Base-by-base conservation (phyloP, 2,797 vertebrate species). In the Scleropages formosus region DNA sequence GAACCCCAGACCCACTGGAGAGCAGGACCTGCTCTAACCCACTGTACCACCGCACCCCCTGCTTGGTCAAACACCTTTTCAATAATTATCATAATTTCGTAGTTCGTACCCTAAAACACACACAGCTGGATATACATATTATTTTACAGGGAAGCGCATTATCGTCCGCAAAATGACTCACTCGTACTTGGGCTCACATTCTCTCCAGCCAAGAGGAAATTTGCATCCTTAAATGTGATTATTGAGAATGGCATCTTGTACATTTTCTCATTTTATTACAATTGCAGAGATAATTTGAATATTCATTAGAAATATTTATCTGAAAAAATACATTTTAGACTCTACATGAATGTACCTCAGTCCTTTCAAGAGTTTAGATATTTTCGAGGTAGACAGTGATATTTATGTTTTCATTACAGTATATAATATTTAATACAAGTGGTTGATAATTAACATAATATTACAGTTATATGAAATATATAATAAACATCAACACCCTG, bases 301-400 rank as follows among this genome's bases (percentile, higher is more conserved):
- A 73, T 58, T 61, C 53, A 73, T 61, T 82, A 82, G 90, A 85
- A 78, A 64, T 74, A 71, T 24, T 64, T 86, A 85, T 77, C 83
- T 85, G 86, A 88, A 39, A 90, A 61, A 91, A 84, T 66, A 75
- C 49, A 56, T 83, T 84, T 77, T 90, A 63, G 73, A 49, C 86
- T 87, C 87, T 84, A 88, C 90, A 90, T 90, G 84, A 87, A 88
- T 90, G 90, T 83, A 90, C 82, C 81, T 92, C 88, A 84, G 83
- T 78, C 87, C 87, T 87, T 72, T 85, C 91, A 80, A 80, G 91
- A 90, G 90, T 53, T 69, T 89, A 82, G 89, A 89, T 87, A 90
- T 88, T 86, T 90, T 85, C 93, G 93, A 93, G 92, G 92, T 94
- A 93, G 92, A 90, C 91, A 92, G 86, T 87, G 73, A 78, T 73